phyloP scores from a whole-genome alignment of 2,113 vertebrate species.

The Sylvietta virens region DNA sequence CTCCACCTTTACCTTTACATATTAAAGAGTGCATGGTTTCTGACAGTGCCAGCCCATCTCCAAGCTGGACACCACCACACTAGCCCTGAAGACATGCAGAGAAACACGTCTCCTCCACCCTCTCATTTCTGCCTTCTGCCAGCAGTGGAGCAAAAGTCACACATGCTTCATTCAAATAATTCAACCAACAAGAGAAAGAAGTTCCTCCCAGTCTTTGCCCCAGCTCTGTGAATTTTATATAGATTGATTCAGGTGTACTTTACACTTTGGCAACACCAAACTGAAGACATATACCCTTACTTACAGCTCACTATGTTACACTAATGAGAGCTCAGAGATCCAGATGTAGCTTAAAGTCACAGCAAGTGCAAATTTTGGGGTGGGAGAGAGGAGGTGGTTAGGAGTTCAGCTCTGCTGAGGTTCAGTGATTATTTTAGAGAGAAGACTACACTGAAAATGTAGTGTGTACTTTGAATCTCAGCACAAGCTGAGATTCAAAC shows the following conservation, averaged over 20 bases:
- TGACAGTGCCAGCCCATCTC: not conserved
- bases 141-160: not conserved
- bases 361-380: not conserved
- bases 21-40: not conserved
- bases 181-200: not conserved
- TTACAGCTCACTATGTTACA: not conserved
- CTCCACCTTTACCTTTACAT: not conserved
- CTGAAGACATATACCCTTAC: not conserved
- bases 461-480: not conserved
- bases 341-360: not conserved
- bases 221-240: not conserved
- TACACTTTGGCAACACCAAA: not conserved
- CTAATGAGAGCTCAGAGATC: not conserved
- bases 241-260: not conserved
- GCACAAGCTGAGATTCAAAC: not conserved
- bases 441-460: not conserved
- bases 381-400: not conserved
- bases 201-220: not conserved
- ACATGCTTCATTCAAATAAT: not conserved
- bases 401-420: not conserved
- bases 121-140: not conserved
- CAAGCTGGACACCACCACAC: fast-evolving
- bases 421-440: not conserved
- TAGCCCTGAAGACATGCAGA: not conserved
- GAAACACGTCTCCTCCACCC: not conserved